Base-by-base conservation (phyloP, 2,797 vertebrate species). In the Schizopygopsis pylzovi region DNA sequence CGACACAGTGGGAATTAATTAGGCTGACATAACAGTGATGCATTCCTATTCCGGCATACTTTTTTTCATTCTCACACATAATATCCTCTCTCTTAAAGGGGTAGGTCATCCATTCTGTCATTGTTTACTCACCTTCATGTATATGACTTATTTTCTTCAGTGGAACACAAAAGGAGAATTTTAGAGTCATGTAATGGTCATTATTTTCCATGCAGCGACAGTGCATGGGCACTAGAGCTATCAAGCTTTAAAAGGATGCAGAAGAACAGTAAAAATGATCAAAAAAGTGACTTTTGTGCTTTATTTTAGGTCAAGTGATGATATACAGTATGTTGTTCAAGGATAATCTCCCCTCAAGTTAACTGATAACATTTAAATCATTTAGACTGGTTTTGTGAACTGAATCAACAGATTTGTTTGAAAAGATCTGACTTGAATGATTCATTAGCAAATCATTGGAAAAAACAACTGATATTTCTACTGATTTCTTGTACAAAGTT, bases 1-100 rank as follows among this genome's bases (percentile, higher is more conserved):
- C 22, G 82, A 83, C 59, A 87, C 25, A 16, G 67, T 20, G 47
- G 72, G 65, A 81, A 88, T 89, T 87, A 85, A 83, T 86, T 88
- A 86, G 49, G 67, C 80, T 67, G 79, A 52, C 71, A 83, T 85
- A 85, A 83, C 70, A 67, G 20, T 67, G 77, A 81, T 68, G 82
- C 85, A 85, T 88, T 76, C 59, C 82, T 85, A 79, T 84, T 85
- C 41, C 61, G 59, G 83, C 68, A 56, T 37, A 77, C 49, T 54
- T 6, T 81, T 72, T 52, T 67, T 20, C 6, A 1, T 47, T 67
- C n/a, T 65, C 59, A 65, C 2, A n/a, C 52, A 59, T 22, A 56
- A 56, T 56, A 77, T 56, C 6, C 10, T 49, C 16, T 63, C 25
- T 81, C 65, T 81, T 54, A 59, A 71, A 75, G 16, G 47, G 9